These are phyloP conservation scores for Stenodera caucasica DNA, from an alignment of 2,888 invertebrate genomes.

Conservation along the genomic window DNA sequence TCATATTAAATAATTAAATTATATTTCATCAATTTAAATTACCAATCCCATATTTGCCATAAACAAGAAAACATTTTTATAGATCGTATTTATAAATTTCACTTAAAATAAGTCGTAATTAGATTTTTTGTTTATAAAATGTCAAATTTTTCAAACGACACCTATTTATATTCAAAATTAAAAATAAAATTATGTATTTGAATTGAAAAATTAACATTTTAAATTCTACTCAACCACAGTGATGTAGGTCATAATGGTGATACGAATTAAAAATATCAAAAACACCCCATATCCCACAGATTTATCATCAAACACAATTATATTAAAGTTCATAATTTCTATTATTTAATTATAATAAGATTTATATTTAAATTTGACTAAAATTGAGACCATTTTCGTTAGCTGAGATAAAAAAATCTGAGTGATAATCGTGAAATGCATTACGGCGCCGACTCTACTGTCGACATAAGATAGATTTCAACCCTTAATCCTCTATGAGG, in stretches of 20 bases:
- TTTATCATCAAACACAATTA: constrained; percentile 3
- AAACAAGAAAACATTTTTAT: constrained; percentile 65
- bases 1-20: constrained; percentile 11
- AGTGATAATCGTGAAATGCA: constrained; percentile 26
- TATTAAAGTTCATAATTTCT: constrained; percentile 11
- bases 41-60: constrained; percentile 64
- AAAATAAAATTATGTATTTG: constrained; percentile 29
- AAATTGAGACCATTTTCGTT: constrained; percentile 20
- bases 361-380: neutral
- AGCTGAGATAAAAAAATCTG: constrained; percentile 18
- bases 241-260: constrained; percentile 47
- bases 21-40: constrained; percentile 14
- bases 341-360: constrained; percentile 13
- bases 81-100: constrained; percentile 27
- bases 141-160: constrained; percentile 22
- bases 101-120: no score
- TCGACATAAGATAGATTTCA: constrained; percentile 21
- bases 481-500: constrained; percentile 22
- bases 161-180: constrained; percentile 23
- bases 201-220: constrained; percentile 34
- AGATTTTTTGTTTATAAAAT: constrained; percentile 6
- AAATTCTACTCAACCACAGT: constrained; percentile 32
- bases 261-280: neutral
- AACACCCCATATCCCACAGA: no score
- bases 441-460: constrained; percentile 36